Conservation (phyloP, 2,888 invertebrate genomes). For the Sminthurides aquaticus region DNA sequence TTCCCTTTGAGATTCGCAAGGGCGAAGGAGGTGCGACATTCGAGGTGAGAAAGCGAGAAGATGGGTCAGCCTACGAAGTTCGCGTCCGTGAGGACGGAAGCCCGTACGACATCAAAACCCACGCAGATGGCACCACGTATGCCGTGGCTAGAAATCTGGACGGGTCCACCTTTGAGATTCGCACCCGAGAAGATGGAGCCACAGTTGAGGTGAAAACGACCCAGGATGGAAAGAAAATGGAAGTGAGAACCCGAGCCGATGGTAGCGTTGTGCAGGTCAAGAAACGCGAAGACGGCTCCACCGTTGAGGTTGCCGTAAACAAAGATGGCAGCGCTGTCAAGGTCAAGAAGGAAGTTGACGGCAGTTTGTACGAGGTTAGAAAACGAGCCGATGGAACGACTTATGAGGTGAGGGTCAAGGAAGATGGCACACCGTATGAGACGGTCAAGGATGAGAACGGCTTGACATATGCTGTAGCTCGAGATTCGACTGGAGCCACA, state of each 20-base stretch:
- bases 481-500: not conserved
- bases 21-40: not conserved
- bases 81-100: slow-evolving; percentile 10
- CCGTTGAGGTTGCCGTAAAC: not conserved
- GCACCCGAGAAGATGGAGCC: slow-evolving; percentile 6
- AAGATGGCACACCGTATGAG: slow-evolving; percentile 12
- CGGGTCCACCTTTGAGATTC: slow-evolving; percentile 3
- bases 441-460: not conserved
- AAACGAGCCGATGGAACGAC: slow-evolving; percentile 15
- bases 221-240: slow-evolving; percentile 2
- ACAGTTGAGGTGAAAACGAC: slow-evolving; percentile 5
- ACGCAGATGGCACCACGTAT: slow-evolving; percentile 14
- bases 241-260: not conserved
- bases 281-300: not conserved
- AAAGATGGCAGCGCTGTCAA: slow-evolving; percentile 1
- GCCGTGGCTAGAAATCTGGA: slow-evolving; percentile 9
- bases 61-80: slow-evolving; percentile 6
- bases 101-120: slow-evolving; percentile 6
- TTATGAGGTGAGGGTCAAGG: slow-evolving; percentile 1
- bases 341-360: slow-evolving; percentile 1
- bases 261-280: not conserved
- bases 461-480: not conserved
- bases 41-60: slow-evolving; percentile 5
- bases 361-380: not conserved
- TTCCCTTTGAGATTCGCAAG: slow-evolving; percentile 7